Conservation (phyloP, 2,797 vertebrate species). For the Eurystomus glaucurus region DNA sequence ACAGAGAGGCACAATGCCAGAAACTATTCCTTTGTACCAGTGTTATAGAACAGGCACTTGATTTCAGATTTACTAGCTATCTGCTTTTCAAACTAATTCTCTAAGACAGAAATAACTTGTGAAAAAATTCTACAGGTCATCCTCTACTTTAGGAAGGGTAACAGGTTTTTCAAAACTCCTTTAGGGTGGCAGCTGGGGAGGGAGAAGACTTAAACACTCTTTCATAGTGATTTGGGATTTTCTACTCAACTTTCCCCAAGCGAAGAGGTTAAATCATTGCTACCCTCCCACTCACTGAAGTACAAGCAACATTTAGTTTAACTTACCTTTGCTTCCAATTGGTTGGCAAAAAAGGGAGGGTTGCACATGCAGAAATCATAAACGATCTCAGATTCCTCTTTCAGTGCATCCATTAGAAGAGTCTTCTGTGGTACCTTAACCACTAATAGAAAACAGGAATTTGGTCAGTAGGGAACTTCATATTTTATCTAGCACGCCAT, state of each 20-base stretch:
- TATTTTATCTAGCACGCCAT: not conserved
- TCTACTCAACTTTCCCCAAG: not conserved
- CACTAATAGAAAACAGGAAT: slow-evolving; percentile 82
- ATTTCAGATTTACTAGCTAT: not conserved
- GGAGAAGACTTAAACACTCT: not conserved
- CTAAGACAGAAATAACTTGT: not conserved
- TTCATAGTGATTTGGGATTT: not conserved
- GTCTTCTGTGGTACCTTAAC: slow-evolving; percentile 99
- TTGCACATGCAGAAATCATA: slow-evolving; percentile 99
- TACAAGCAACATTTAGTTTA: not conserved
- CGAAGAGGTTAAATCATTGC: not conserved
- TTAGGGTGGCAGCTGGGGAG: fast-evolving
- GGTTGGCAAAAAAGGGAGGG: slow-evolving; percentile 98
- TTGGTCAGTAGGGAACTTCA: not conserved
- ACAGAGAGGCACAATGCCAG: not conserved
- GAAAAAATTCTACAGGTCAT: not conserved
- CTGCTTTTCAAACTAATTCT: not conserved
- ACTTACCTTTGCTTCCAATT: slow-evolving; percentile 94
- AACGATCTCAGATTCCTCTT: slow-evolving; percentile 94
- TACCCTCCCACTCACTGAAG: not conserved
- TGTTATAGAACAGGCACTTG: fast-evolving
- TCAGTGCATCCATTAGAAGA: slow-evolving; percentile 97
- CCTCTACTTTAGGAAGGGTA: not conserved
- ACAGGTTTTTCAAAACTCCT: not conserved
- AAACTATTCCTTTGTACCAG: not conserved